Conservation (phyloP, 2,797 vertebrate species). For the Gadopsis bispinosus region DNA sequence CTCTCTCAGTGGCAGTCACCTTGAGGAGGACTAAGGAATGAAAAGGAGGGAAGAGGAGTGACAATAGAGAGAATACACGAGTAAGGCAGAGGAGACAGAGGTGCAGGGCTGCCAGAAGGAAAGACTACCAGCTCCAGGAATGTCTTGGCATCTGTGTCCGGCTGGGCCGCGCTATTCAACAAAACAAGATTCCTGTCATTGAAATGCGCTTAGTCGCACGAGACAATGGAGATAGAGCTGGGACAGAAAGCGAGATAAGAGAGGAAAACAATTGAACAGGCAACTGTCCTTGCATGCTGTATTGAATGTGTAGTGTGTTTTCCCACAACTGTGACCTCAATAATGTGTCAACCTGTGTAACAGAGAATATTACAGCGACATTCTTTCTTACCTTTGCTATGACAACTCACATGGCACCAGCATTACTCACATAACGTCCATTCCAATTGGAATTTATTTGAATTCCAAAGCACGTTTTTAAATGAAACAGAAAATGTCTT, state of each 20-base stretch:
- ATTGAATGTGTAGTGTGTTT: conserved; percentile 49
- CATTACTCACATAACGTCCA: conserved; percentile 36
- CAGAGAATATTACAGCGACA: conserved; percentile 9
- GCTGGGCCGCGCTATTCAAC: conserved; percentile 57
- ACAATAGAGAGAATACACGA: conserved; percentile 29
- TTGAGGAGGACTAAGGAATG: conserved; percentile 26
- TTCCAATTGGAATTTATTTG: conserved; percentile 35
- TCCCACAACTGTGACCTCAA: conserved; percentile 49
- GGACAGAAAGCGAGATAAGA: conserved; percentile 55
- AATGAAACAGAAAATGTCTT: background rate
- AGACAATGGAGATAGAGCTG: conserved; percentile 55
- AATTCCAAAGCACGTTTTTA: conserved; percentile 23
- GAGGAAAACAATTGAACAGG: conserved; percentile 48
- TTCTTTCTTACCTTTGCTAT: conserved; percentile 36
- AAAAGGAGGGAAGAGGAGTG: conserved; percentile 26
- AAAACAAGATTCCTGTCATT: conserved; percentile 75
- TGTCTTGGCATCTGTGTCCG: conserved; percentile 68
- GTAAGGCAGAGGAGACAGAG: conserved; percentile 41
- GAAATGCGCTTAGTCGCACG: conserved; percentile 57
- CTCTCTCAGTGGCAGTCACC: conserved; percentile 34
- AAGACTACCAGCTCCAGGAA: conserved; percentile 75
- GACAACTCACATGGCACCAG: conserved; percentile 25
- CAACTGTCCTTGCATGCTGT: conserved; percentile 41
- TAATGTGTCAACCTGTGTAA: conserved; percentile 18
- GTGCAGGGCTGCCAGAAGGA: conserved; percentile 62